Percentiles rank a stretch among this genome's conserved stretches.
These are phyloP conservation scores for Agriopis aurantiaria DNA, from an alignment of 2,888 invertebrate genomes.

Conservation along the genomic window DNA sequence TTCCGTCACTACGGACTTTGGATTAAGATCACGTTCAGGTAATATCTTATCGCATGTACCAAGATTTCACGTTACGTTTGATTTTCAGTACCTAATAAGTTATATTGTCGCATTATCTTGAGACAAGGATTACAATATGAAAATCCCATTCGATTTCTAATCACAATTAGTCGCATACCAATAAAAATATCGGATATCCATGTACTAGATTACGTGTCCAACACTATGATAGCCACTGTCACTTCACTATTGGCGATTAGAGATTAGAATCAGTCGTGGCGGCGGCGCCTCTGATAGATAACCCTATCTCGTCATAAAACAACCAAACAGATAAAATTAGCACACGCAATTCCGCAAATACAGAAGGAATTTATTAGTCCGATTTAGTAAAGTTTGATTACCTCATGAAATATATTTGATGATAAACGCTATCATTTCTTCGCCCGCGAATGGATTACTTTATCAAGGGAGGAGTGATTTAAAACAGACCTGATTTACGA, in stretches of 20 bases:
- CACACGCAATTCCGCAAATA: conserved; percentile 9
- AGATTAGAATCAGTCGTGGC: neutral
- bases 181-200: conserved; percentile 1
- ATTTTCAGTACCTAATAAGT: neutral
- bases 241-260: neutral
- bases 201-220: neutral
- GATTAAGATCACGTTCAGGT: neutral
- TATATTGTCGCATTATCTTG: neutral
- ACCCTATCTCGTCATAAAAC: conserved; percentile 22
- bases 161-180: conserved; percentile 24
- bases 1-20: conserved; percentile 2
- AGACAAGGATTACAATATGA: neutral
- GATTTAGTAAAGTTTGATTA: conserved; percentile 12
- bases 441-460: neutral
- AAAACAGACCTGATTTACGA: neutral
- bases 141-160: conserved; percentile 29
- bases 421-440: conserved; percentile 1
- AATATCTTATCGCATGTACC: conserved; percentile 1
- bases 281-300: conserved; percentile 36
- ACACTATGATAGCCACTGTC: conserved; percentile 19
- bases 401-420: conserved; percentile 8
- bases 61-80: neutral
- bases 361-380: conserved; percentile 21
- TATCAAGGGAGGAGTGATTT: neutral
- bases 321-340: conserved; percentile 27